Conservation (phyloP, 2,113 vertebrate genomes). For the Brachypteracias leptosomus region DNA sequence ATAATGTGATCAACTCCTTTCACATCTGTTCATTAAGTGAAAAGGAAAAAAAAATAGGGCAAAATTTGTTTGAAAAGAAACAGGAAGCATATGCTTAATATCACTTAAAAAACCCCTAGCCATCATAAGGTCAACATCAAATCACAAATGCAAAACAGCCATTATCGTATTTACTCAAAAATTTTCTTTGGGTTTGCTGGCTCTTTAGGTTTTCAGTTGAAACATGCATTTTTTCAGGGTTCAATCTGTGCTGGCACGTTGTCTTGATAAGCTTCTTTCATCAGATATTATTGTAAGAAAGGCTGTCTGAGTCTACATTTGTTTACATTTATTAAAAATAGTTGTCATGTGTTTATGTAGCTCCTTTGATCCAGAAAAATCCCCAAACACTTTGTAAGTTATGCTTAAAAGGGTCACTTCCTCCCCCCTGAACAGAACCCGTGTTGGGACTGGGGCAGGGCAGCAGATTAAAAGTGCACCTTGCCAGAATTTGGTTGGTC, state of each 20-base stretch:
- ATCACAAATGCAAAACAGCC: conserved; percentile 61
- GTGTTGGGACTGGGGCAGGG: not conserved
- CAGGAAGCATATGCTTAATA: conserved; percentile 64
- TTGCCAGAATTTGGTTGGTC: accelerated
- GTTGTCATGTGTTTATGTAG: conserved; percentile 37
- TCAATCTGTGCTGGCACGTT: not conserved
- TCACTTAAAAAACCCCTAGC: not conserved
- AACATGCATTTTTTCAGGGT: conserved; percentile 9
- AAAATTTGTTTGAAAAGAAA: conserved; percentile 63
- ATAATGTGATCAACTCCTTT: conserved; percentile 35
- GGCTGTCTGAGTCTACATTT: not conserved
- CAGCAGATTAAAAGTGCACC: not conserved
- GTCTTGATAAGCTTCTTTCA: conserved; percentile 23
- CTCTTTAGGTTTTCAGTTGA: conserved; percentile 16
- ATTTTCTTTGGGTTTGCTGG: not conserved
- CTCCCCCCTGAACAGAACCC: not conserved
- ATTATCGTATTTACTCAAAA: conserved; percentile 53
- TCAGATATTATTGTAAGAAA: conserved; percentile 27
- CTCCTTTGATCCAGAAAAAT: conserved; percentile 31
- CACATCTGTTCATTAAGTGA: conserved; percentile 62
- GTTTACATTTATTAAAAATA: conserved; percentile 60
- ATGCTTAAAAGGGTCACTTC: not conserved
- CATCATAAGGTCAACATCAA: conserved; percentile 61
- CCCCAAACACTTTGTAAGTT: conserved; percentile 4
- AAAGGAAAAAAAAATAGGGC: not conserved